Evolutionary conservation across 2,797 vertebrate genomes (phyloP), one percentile per base, ranked within the genome.

Genomic region (Craterocephalus amniculus): DNA sequence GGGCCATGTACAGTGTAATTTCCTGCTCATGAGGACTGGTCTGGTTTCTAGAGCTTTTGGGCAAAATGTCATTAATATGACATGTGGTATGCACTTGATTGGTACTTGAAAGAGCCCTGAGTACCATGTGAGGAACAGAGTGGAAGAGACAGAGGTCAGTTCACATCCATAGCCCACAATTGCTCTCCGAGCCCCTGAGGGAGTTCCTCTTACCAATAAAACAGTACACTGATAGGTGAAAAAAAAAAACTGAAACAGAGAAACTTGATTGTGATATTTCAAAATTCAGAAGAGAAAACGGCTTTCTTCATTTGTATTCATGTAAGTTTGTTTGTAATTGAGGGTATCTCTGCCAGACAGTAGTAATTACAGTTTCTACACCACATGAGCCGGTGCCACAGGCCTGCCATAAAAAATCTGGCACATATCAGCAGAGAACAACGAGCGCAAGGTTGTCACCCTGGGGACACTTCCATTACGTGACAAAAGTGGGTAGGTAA

Each of bases 401-500:
- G 81, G 87, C 74, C 70, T 68, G 70, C 78, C 82, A 88, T 89
- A 85, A 75, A 83, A 87, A 86, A 86, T 86, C 79, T 87, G 81
- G 48, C 81, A 83, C 75, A 88, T 88, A 89, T 92, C 85, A 89
- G 88, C 75, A 14, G 82, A 84, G 78, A 87, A 91, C 88, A 90
- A 83, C 70, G 85, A 79, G 83, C 80, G 74, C 87, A 89, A 87
- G 77, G 86, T 79, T 93, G 87, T 90, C 89, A 90, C 89, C 91
- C 80, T 67, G 80, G 9, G 89, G 89, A 81, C 89, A 89, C 87
- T 94, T 92, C 89, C 86, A 92, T 92, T 76, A 64, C 76, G 85
- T 92, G 91, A 90, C 38, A 82, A 93, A 92, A 89, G 91, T 87
- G 89, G 83, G 72, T 59, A 90, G 90, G 95, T 93, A 94, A 95